Base-by-base conservation (phyloP, 2,797 vertebrate species). In the Esox masquinongy region DNA sequence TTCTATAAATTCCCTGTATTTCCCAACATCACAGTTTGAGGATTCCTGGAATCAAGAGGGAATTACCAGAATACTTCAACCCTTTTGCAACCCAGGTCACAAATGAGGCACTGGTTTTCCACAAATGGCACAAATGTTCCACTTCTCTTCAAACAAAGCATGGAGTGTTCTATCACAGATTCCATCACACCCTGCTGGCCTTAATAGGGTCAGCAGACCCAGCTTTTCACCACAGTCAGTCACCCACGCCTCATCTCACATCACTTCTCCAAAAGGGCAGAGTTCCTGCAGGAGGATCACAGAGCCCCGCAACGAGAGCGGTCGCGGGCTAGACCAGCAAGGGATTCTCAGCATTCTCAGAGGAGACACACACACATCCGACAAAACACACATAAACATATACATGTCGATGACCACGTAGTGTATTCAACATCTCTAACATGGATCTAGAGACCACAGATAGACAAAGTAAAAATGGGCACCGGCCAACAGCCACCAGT, bases 211-310 rank as follows among this genome's bases (percentile, higher is more conserved):
- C 84, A 75, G 72, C 77, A 76, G 88, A 88, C 83, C 84, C 85
- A 87, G 81, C 80, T 84, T 84, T 79, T 78, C 73, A 80, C 83
- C 81, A 83, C 75, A 43, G 12, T 77, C 74, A 79, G 16, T 80
- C 84, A 72, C 79, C 85, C 78, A 74, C 86, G 76, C 76, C 77
- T 34, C 79, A 80, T 80, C 79, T 84, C 74, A 80, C 85, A 75
- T 73, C 77, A 39, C 80, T 80, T 87, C 84, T 90, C 84, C 24
- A 90, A 83, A 91, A 91, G 89, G 87, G 80, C 88, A 92, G 88
- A 91, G 74, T 81, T 83, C 63, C 88, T 85, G 83, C 86, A 77
- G 71, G 88, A 90, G 85, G 86, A 86, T 85, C 82, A 82, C 77
- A 56, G 80, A 75, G 78, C 75, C 39, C 82, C 83, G 84, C 88